Percentiles rank a stretch among this genome's conserved stretches.
Evolutionary conservation across 2,113 vertebrate species (phyloP).

Genomic region (Dendropsophus ebraccatus): DNA sequence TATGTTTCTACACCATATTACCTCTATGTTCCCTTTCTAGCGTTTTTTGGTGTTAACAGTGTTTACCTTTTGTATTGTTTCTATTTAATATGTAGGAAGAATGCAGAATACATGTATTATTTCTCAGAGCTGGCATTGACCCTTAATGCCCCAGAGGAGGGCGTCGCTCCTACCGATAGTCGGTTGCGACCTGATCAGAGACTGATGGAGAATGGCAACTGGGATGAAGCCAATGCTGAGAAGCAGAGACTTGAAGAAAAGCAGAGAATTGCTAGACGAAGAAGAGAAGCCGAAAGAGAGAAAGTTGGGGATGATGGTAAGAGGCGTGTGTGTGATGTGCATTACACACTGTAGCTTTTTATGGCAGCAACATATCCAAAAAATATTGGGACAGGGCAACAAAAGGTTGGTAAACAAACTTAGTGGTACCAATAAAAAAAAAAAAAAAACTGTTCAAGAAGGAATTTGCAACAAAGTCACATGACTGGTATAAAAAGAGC

Average conservation of each 20-base stretch:
- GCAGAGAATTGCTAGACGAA: conserved; percentile 83
- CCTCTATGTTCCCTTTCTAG: neutral
- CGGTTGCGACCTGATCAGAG: conserved; percentile 89
- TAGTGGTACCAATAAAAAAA: no score
- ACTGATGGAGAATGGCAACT: conserved; percentile 92
- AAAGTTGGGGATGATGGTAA: conserved; percentile 81
- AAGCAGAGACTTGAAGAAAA: conserved; percentile 96
- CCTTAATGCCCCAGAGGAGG: conserved; percentile 84
- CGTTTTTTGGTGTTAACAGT: neutral
- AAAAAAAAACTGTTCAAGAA: no score
- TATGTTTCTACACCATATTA: conserved; percentile 70
- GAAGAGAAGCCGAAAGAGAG: conserved; percentile 81
- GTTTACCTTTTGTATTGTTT: neutral
- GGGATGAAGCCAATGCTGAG: conserved; percentile 94
- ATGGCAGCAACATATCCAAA: no score
- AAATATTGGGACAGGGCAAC: no score
- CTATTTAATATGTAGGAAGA: conserved; percentile 71
- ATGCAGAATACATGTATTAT: conserved; percentile 95
- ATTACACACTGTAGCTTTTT: no score
- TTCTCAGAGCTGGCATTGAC: conserved; percentile 93
- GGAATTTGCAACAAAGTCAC: no score
- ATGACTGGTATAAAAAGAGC: no score
- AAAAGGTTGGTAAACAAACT: no score
- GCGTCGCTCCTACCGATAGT: conserved; percentile 91
- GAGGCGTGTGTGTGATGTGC: neutral